Base-by-base conservation (phyloP, 2,888 invertebrate species). In the Gastrophysa polygoni region DNA sequence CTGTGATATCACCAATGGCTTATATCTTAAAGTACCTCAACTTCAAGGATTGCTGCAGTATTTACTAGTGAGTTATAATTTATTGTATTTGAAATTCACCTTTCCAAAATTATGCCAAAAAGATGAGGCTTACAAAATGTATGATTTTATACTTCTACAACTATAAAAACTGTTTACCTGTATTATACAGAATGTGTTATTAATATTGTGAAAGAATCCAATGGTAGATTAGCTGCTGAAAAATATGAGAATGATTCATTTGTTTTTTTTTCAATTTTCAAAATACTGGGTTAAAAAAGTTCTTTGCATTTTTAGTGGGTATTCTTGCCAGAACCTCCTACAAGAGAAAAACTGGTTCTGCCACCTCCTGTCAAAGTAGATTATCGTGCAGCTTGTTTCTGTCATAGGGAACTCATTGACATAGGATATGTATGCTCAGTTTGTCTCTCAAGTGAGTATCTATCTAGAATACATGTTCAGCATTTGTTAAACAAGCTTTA, bases 391-490 rank as follows among this genome's bases (percentile, higher is more conserved):
- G 96, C 98, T 0, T 98, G 98, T 82, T 98, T 98, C 84, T 99
- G 98, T 77, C 98, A 98, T 80, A 85, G 96, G 18, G 93, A 95
- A 74, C 86, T 98, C 34, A 92, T 98, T 63, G 96, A 97, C 77
- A 91, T 98, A 72, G 98, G 98, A 66, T 98, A 92, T 80, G 98
- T 98, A 17, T 99, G 98, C 83, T 98, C 98, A 6, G 95, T 98
- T 57, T 98, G 98, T 81, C 85, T 99, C 44, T 97, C 97, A 69
- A 94, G 94, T 93, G 80, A 86, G 89, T 81, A 55, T 60, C 43
- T 61, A 21, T 55, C 6, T 44, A 16, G 17, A 43, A 43, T 49
- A 17, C n/a, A 49, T 1, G 3, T 51, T 49, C 1, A 46, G 2
- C n/a, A 11, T 52, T 68, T 56, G 28, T 64, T 28, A 74, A 76